These are phyloP conservation scores for Caenorhabditis sp. DNA, from an alignment of 2,888 invertebrate species.

Conservation along the genomic window DNA sequence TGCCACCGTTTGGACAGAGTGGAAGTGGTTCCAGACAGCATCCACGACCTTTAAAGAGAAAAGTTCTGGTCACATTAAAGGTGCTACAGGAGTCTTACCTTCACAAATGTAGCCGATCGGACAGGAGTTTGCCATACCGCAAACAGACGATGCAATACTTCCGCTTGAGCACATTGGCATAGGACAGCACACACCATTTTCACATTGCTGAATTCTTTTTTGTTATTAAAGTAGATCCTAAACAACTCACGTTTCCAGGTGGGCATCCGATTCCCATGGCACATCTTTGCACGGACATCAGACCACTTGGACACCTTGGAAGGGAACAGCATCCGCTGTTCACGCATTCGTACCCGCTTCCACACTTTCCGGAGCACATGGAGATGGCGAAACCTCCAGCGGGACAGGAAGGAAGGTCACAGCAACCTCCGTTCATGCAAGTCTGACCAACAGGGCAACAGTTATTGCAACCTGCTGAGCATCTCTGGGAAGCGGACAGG, in stretches of 20 bases:
- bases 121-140: slow-evolving; percentile 75
- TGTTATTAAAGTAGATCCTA: neutral
- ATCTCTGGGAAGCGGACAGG: slow-evolving; percentile 58
- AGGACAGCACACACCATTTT: slow-evolving; percentile 76
- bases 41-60: slow-evolving; percentile 64
- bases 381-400: slow-evolving; percentile 62
- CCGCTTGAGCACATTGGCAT: slow-evolving; percentile 73
- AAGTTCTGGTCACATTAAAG: neutral
- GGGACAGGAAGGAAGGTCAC: slow-evolving; percentile 70
- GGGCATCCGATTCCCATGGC: slow-evolving; percentile 68
- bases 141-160: slow-evolving; percentile 70
- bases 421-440: slow-evolving; percentile 71
- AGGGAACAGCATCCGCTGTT: slow-evolving; percentile 74
- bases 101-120: slow-evolving; percentile 76
- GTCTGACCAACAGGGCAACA: slow-evolving; percentile 64
- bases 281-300: slow-evolving; percentile 70
- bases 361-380: slow-evolving; percentile 64
- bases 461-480: slow-evolving; percentile 59
- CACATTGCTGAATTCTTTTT: slow-evolving; percentile 67
- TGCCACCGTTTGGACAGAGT: slow-evolving; percentile 76
- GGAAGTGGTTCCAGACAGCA: slow-evolving; percentile 78
- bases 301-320: slow-evolving; percentile 73
- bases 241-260: slow-evolving; percentile 62
- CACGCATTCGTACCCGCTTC: slow-evolving; percentile 68
- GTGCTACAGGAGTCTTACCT: too few relatives aligned